These are phyloP conservation scores for Mesembrinibis cayennensis DNA, from an alignment of 2,113 vertebrate species.

Conservation along the genomic window DNA sequence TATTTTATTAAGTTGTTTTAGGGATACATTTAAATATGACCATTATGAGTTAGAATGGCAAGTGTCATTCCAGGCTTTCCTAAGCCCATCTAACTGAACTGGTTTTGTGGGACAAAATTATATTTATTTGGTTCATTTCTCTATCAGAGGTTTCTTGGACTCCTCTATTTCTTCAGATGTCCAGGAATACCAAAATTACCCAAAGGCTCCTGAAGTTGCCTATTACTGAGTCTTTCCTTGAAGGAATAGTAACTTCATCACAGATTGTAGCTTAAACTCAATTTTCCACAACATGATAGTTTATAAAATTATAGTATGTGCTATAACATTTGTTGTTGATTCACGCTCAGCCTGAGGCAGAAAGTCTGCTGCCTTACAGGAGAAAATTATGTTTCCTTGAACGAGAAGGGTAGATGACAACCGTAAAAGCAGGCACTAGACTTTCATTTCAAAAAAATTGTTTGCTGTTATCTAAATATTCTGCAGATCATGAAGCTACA, in stretches of 20 bases:
- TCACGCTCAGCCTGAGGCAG: constrained; percentile 71
- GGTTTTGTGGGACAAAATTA: background rate
- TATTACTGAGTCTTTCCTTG: constrained; percentile 65
- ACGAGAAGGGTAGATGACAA: constrained; percentile 49
- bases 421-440: constrained; percentile 12
- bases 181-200: background rate
- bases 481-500: background rate
- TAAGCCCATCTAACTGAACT: background rate
- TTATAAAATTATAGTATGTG: constrained; percentile 78
- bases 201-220: constrained; percentile 18
- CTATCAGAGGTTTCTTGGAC: background rate
- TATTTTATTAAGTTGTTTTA: background rate
- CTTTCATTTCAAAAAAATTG: background rate
- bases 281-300: constrained; percentile 66
- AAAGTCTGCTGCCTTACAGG: constrained; percentile 67
- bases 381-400: constrained; percentile 70
- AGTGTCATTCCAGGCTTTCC: background rate
- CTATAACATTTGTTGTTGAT: constrained; percentile 72
- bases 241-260: constrained; percentile 66
- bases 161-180: background rate
- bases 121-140: background rate
- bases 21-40: background rate
- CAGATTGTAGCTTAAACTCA: constrained; percentile 66
- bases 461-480: background rate
- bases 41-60: background rate